phyloP scores from a whole-genome alignment of 2,888 invertebrate genomes.

The Timema cristinae region DNA sequence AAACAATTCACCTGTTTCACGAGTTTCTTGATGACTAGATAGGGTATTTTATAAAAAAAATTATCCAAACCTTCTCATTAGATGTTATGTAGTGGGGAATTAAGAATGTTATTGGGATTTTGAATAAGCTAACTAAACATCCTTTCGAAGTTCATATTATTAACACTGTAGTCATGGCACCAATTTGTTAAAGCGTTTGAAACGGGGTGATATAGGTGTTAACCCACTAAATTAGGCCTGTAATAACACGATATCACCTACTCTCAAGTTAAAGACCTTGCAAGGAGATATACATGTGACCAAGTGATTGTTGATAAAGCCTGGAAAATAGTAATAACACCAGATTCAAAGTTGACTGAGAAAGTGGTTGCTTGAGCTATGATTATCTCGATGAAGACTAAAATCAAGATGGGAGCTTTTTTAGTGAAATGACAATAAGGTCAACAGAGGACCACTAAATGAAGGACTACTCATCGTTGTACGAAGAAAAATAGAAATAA shows the following conservation, averaged over 20 bases:
- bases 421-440: too few relatives aligned
- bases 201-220: conserved; percentile 39
- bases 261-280: conserved; percentile 26
- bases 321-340: neutral
- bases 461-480: too few relatives aligned
- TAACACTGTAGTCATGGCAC: conserved; percentile 30
- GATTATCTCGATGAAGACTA: neutral
- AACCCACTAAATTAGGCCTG: conserved; percentile 39
- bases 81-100: too few relatives aligned
- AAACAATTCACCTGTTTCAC: too few relatives aligned
- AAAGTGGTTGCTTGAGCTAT: neutral
- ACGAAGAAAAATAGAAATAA: too few relatives aligned
- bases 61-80: too few relatives aligned
- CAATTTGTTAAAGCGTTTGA: conserved; percentile 32
- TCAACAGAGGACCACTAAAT: too few relatives aligned
- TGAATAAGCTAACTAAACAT: conserved; percentile 19
- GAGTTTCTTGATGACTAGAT: too few relatives aligned
- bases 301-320: neutral
- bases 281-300: conserved; percentile 8
- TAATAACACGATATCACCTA: conserved; percentile 41
- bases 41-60: too few relatives aligned
- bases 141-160: conserved; percentile 27
- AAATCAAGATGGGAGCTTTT: too few relatives aligned
- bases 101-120: neutral
- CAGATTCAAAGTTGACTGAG: neutral